These are phyloP conservation scores for Tragelaphus strepsiceros DNA, from an alignment of 2,113 vertebrate species.

Conservation along the genomic window DNA sequence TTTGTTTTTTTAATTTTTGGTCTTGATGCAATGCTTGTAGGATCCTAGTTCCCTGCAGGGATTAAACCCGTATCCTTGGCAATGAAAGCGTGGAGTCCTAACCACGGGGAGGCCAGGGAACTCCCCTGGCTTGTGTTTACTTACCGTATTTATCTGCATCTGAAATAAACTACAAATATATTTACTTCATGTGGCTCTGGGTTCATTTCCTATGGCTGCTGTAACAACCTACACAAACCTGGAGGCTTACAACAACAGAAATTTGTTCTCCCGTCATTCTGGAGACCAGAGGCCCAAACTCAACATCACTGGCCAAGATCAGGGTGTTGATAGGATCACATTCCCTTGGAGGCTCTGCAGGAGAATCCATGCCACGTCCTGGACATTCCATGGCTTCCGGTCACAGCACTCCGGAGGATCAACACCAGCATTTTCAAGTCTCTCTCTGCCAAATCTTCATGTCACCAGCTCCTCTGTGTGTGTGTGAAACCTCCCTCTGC, in stretches of 20 bases:
- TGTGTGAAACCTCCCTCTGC: not conserved
- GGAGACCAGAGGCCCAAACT: not conserved
- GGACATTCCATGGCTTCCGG: not conserved
- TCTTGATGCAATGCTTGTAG: not conserved
- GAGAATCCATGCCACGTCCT: not conserved
- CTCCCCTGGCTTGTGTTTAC: not conserved
- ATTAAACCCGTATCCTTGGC: not conserved
- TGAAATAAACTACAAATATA: not conserved
- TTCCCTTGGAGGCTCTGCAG: not conserved
- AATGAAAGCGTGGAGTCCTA: not conserved
- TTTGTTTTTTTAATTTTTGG: not conserved
- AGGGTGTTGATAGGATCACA: not conserved
- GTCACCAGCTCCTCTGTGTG: not conserved
- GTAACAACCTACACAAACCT: not conserved
- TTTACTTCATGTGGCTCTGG: not conserved
- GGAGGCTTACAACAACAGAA: not conserved
- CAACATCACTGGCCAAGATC: not conserved
- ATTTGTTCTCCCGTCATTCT: not conserved
- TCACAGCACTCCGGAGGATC: not conserved
- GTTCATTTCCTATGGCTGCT: not conserved
- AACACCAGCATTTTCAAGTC: not conserved
- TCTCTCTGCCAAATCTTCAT: not conserved
- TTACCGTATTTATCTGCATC: not conserved
- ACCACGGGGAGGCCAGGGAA: not conserved
- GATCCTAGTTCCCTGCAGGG: not conserved